Evolutionary conservation across 2,113 vertebrate species (phyloP).

Genomic region (Onychostoma macrolepis): DNA sequence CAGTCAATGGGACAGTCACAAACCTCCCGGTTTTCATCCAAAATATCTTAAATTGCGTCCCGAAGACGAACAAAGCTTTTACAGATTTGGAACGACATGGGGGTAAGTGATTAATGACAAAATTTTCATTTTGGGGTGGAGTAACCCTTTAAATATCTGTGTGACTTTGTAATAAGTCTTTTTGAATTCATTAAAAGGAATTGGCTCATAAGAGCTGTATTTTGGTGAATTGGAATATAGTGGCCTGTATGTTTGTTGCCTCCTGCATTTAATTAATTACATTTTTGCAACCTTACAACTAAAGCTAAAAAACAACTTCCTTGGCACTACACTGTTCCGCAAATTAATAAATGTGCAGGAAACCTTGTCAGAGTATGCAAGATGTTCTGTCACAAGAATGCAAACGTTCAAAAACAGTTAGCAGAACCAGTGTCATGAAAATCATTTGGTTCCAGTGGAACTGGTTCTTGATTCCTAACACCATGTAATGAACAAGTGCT

Average conservation of each 20-base stretch:
- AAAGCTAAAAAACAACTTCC: neutral
- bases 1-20: too few relatives aligned
- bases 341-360: neutral
- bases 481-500: neutral
- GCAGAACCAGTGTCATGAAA: neutral
- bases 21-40: too few relatives aligned
- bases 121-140: too few relatives aligned
- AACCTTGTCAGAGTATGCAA: neutral
- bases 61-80: too few relatives aligned
- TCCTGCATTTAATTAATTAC: neutral
- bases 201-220: neutral
- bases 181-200: too few relatives aligned
- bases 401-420: neutral
- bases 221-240: neutral
- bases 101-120: too few relatives aligned
- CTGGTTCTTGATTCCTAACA: neutral
- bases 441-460: neutral
- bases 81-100: too few relatives aligned
- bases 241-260: neutral
- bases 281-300: neutral
- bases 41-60: too few relatives aligned
- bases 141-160: neutral
- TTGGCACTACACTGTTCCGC: neutral
- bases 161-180: neutral
- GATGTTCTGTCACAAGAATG: neutral